phyloP scores from a whole-genome alignment of 1,140 invertebrate genomes.

The Campoletis sonorensis region DNA sequence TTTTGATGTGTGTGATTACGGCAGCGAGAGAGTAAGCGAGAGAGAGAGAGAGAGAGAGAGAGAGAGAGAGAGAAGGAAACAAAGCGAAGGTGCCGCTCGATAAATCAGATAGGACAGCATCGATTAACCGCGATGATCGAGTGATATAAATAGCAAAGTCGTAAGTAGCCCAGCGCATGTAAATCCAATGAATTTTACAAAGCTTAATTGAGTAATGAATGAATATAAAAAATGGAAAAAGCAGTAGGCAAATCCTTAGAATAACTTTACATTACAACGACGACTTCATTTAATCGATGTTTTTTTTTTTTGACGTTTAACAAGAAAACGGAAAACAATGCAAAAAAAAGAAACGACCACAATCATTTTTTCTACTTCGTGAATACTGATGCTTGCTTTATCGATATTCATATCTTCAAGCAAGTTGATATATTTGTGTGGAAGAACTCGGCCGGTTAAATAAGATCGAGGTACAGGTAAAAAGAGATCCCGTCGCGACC shows the following conservation, averaged over 20 bases:
- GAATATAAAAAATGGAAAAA: too few species aligned
- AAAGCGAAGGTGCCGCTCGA: conserved; percentile 52
- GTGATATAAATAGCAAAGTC: not conserved
- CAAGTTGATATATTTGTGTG: too few species aligned
- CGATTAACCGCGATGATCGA: conserved; percentile 29
- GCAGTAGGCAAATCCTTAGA: too few species aligned
- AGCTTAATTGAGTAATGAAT: too few species aligned
- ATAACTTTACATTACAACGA: too few species aligned
- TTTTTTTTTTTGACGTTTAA: too few species aligned
- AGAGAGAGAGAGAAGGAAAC: conserved; percentile 52
- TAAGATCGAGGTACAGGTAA: conserved; percentile 29
- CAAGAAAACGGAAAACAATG: not conserved
- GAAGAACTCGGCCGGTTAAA: not conserved
- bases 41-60: conserved; percentile 38
- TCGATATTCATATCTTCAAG: too few species aligned
- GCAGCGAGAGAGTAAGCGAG: conserved; percentile 49
- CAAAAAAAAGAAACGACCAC: too few species aligned
- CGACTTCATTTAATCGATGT: too few species aligned
- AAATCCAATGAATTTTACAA: not conserved
- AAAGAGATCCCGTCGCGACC: conserved; percentile 23
- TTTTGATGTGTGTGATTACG: conserved; percentile 17
- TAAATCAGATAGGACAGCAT: conserved; percentile 37
- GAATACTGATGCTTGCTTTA: too few species aligned
- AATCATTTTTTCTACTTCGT: too few species aligned
- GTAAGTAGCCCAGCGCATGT: not conserved